Evolutionary conservation across 2,888 invertebrate genomes (phyloP).

Genomic region (Chorisops tibialis): DNA sequence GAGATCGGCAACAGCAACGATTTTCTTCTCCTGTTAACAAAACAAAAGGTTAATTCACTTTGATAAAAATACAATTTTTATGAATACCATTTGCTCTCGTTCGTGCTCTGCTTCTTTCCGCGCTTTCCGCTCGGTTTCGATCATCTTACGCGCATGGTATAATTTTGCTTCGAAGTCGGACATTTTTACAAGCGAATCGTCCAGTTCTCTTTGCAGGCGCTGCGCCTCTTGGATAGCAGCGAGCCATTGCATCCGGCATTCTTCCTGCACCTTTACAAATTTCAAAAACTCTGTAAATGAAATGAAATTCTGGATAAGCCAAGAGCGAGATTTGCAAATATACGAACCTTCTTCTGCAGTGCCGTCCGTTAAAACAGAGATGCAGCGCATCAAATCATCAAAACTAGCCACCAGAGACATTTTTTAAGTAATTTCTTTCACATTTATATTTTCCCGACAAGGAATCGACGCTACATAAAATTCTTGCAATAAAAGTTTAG

Average conservation of each 20-base stretch:
- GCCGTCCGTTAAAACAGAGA: constrained; percentile 62
- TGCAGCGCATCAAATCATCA: constrained; percentile 69
- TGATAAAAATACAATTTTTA: too few relatives aligned
- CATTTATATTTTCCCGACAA: too few relatives aligned
- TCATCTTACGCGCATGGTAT: constrained; percentile 72
- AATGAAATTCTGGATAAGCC: not conserved
- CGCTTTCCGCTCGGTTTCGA: constrained; percentile 75
- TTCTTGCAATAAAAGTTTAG: too few relatives aligned
- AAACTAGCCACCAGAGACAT: constrained; percentile 60
- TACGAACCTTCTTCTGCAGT: constrained; percentile 64
- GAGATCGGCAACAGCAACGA: constrained; percentile 69
- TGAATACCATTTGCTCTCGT: constrained; percentile 64
- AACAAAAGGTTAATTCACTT: not conserved
- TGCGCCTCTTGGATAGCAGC: constrained; percentile 69
- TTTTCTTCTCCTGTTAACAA: constrained; percentile 64
- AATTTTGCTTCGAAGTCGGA: constrained; percentile 76
- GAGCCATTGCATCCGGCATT: constrained; percentile 66
- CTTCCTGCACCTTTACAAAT: constrained; percentile 70
- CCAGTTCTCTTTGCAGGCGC: constrained; percentile 67
- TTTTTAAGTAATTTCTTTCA: not conserved
- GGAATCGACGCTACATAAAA: too few relatives aligned
- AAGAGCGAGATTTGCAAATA: not conserved
- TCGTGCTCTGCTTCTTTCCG: constrained; percentile 69
- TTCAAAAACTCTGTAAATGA: constrained; percentile 64
- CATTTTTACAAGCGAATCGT: constrained; percentile 67